Base-by-base conservation (phyloP, 2,113 vertebrate genomes). In the Chinchilla lanigera region DNA sequence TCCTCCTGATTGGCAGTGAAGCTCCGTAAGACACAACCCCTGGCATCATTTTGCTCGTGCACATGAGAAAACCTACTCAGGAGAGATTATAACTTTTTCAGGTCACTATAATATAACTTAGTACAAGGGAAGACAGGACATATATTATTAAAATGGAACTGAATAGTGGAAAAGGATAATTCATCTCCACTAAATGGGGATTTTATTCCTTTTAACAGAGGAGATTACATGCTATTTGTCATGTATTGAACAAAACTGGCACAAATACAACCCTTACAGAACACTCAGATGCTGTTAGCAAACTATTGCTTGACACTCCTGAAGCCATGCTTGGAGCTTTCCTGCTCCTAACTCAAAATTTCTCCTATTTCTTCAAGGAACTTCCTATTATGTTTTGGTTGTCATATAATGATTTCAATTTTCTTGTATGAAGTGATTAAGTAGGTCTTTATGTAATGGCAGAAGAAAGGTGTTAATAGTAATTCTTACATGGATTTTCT, bases 151-250 rank as follows among this genome's bases (percentile, higher is more conserved):
- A 95, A 97, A 95, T 88, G 41, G 89, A 73, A 12, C 69, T 61
- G 44, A 94, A 87, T 88, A 65, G 71, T 94, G 58, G 88, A 82
- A 97, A 94, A 89, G 87, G 94, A 95, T 87, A 87, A 97, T 96
- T 90, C 78, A 93, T 96, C 54, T 89, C 41, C 26, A 89, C 26
- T 77, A 95, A 95, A 95, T 97, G 85, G 35, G 41, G 65, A 86
- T 96, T 93, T 97, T 84, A 44, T 69, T 94, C 61, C 50, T 78
- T 92, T 98, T 98, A 97, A 91, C 97, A 98, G 89, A 98, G 89
- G 67, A 96, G 90, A 98, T 97, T 84, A 47, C 44, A 44, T 30
- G 58, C 75, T 98, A 89, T 96, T 97, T 97, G 75, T 89, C 88
- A 96, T 71, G 84, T 87, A 80, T 1, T 78, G 80, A 97, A 92